Evolutionary conservation across 2,888 invertebrate species (phyloP), one percentile per base, ranked within the genome.

Genomic region (Cancer borealis): DNA sequence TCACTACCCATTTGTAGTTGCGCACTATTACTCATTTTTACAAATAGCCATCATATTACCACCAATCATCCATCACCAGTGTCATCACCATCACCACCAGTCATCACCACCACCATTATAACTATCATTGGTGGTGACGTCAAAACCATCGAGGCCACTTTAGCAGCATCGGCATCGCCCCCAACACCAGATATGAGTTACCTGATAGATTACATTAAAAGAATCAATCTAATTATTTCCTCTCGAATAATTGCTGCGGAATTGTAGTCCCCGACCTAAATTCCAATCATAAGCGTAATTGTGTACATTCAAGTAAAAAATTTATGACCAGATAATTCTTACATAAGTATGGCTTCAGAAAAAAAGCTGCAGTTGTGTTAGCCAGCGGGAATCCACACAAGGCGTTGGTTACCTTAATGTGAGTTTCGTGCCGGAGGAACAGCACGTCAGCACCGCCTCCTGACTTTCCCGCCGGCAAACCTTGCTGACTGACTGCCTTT

Each of bases 321-420:
- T 12, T 84, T 84, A 84, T n/a, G 84, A 30, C 84, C 84, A 84
- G 84, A 84, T 17, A 84, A 39, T 14, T 84, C 39, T 84, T 84
- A 84, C 84, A 39, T 84, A 84, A 84, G 39, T 84, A 84, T 84
- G 84, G 84, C 84, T 84, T 84, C 84, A 39, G 14, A 84, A 84
- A 84, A 21, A 39, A 4, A 26, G 73, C 84, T 39, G 84, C 39
- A 84, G 17, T 39, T 39, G 84, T 30, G 30, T 30, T 39, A 84
- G 84, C 84, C 84, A 30, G 30, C 39, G 39, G 84, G 84, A 39
- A 84, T 84, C 84, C 39, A 39, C 84, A 39, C 84, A 84, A 84
- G 6, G 39, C 30, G 84, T 12, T 84, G 84, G 39, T 30, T 39
- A 84, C 84, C n/a, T 30, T 84, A 14, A 39, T 84, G 84, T 3